These are phyloP conservation scores for Eupithecia abbreviata DNA, from an alignment of 2,888 invertebrate species.

Conservation along the genomic window DNA sequence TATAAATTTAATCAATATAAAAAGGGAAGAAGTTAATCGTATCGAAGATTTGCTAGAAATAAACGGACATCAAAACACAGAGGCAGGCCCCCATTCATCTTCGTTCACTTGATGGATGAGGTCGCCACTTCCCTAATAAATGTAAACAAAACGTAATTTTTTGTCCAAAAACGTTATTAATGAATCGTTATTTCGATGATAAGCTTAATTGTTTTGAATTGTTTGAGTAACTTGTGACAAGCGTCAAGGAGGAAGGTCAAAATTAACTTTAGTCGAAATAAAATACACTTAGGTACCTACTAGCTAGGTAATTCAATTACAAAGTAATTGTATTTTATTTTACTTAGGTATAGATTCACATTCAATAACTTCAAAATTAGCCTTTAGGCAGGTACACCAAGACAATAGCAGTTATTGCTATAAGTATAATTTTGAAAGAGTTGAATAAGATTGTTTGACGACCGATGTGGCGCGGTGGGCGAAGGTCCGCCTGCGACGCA, in stretches of 20 bases:
- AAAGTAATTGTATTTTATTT: too few relatives aligned
- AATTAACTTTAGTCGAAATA: neutral
- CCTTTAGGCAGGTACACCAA: too few relatives aligned
- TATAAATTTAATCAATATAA: neutral
- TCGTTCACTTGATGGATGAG: slow-evolving; percentile 75
- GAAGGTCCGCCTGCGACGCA: too few relatives aligned
- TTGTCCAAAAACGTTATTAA: slow-evolving; percentile 72
- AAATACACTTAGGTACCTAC: neutral
- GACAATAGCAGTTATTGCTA: too few relatives aligned
- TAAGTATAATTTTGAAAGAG: too few relatives aligned
- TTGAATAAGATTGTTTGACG: too few relatives aligned
- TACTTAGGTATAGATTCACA: too few relatives aligned
- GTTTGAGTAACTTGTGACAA: slow-evolving; percentile 40
- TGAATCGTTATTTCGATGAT: slow-evolving; percentile 67
- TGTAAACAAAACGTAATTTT: slow-evolving; percentile 81
- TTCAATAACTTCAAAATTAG: too few relatives aligned
- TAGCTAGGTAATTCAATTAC: too few relatives aligned
- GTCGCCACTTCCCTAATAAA: slow-evolving; percentile 78
- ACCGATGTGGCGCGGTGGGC: too few relatives aligned
- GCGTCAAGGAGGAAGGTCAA: neutral
- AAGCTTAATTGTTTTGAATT: slow-evolving; percentile 74
- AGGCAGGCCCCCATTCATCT: slow-evolving; percentile 67
- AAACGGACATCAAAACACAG: slow-evolving; percentile 60
- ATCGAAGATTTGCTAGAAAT: slow-evolving; percentile 46
- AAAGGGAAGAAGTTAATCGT: slow-evolving; percentile 2